Conservation (phyloP, 1,140 invertebrate genomes). For the Zaprionus inermis region DNA sequence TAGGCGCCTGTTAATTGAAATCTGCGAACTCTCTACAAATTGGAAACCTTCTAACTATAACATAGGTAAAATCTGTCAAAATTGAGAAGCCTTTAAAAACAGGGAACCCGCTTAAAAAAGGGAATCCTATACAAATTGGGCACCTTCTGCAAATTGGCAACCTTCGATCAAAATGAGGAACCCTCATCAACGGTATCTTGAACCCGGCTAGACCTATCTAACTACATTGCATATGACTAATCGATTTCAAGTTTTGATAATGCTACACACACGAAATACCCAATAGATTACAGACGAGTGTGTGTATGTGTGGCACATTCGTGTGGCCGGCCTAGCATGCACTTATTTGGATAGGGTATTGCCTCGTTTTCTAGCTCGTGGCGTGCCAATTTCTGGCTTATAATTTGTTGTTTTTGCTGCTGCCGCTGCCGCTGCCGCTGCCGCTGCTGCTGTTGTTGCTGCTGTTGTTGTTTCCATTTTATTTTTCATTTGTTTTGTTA, state of each 20-base stretch:
- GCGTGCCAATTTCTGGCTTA: conserved; percentile 43
- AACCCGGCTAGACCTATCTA: not conserved
- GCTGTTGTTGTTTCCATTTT: conserved; percentile 55
- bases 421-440: conserved; percentile 17
- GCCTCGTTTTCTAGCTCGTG: not conserved
- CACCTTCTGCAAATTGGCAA: too few species aligned
- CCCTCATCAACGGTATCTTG: not conserved
- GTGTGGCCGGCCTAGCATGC: not conserved
- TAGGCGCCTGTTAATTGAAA: too few species aligned
- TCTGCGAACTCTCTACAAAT: too few species aligned
- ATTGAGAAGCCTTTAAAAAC: too few species aligned
- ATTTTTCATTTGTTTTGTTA: conserved; percentile 72
- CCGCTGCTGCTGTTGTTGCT: conserved; percentile 26
- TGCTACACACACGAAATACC: not conserved
- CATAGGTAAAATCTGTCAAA: too few species aligned
- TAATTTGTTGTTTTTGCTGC: conserved; percentile 42
- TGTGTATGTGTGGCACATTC: not conserved
- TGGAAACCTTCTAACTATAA: too few species aligned
- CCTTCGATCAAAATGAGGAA: too few species aligned
- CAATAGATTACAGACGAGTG: not conserved
- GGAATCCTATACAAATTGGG: too few species aligned
- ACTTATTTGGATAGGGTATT: conserved; percentile 46
- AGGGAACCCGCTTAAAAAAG: too few species aligned
- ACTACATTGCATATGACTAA: not conserved
- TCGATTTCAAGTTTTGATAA: not conserved